Evolutionary conservation across 2,888 invertebrate species (phyloP).

Genomic region (Dione juno): DNA sequence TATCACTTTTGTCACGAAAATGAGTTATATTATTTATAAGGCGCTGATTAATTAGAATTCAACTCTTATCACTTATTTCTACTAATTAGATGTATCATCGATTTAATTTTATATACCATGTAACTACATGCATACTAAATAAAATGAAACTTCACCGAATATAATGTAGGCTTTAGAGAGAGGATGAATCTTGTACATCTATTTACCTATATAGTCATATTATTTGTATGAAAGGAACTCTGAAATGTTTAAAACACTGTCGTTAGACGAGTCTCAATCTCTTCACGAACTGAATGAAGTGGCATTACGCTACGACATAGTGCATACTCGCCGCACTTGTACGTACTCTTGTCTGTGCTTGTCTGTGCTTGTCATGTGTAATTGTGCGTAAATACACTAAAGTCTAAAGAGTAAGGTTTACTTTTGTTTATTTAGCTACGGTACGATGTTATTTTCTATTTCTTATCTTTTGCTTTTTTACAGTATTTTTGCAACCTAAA

Average conservation of each 20-base stretch:
- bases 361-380: background rate
- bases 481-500: no score
- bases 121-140: no score
- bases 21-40: background rate
- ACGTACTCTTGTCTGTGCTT: background rate
- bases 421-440: background rate
- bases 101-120: background rate
- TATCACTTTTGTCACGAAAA: slow-evolving; percentile 23
- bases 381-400: background rate
- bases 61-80: background rate
- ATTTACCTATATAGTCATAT: background rate
- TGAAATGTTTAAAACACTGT: slow-evolving; percentile 10
- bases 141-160: background rate
- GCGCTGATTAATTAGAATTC: background rate
- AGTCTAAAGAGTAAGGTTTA: background rate
- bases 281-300: slow-evolving; percentile 4
- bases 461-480: no score
- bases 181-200: no score
- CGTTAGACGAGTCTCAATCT: slow-evolving; percentile 10
- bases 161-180: background rate
- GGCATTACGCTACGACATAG: slow-evolving; percentile 7
- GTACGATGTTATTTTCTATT: no score
- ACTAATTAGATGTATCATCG: background rate
- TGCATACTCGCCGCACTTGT: no score
- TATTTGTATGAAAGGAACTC: no score